Evolutionary conservation across 2,797 vertebrate genomes (phyloP).

Genomic region (Peromyscus melanophrys): DNA sequence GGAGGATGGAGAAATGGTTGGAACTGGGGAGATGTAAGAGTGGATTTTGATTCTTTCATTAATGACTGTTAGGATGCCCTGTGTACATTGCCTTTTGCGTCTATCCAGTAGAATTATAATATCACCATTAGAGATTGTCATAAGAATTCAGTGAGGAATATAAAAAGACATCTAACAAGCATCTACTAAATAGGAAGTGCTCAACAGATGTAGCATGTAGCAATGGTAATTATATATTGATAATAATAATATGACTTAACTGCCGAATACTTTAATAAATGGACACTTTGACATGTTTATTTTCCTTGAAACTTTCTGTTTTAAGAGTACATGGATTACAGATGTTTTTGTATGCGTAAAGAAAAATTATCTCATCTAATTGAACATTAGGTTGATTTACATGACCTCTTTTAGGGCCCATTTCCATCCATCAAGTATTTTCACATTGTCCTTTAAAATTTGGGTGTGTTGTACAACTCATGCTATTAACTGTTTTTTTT

Average conservation of each 20-base stretch:
- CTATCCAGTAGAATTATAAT: not conserved
- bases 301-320: not conserved
- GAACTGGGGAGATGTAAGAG: not conserved
- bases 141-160: not conserved
- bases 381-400: not conserved
- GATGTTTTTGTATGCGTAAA: not conserved
- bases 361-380: not conserved
- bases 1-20: not conserved
- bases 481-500: slow-evolving; percentile 16
- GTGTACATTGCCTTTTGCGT: not conserved
- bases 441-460: slow-evolving; percentile 34
- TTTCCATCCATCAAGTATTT: not conserved
- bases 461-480: not conserved
- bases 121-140: not conserved
- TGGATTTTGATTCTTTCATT: not conserved
- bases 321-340: not conserved
- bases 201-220: not conserved
- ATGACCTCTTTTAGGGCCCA: slow-evolving; percentile 3
- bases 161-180: not conserved
- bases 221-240: not conserved
- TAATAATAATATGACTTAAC: not conserved
- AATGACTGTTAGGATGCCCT: not conserved
- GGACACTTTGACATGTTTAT: not conserved
- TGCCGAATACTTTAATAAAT: not conserved
- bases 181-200: not conserved